Conservation (phyloP, 2,797 vertebrate species). For the Cyclura pinguis region DNA sequence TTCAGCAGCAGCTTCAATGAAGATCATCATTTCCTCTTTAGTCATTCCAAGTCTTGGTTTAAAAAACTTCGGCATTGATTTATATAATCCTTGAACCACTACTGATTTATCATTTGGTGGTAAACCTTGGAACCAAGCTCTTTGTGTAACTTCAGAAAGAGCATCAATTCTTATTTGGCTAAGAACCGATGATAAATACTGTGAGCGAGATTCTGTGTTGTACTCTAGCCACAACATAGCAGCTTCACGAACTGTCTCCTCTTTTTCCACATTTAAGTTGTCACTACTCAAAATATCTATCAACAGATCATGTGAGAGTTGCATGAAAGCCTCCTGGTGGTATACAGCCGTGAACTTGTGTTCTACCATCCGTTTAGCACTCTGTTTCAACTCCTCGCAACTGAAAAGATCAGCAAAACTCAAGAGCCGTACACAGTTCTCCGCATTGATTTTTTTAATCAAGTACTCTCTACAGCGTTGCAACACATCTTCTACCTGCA, state of each 20-base stretch:
- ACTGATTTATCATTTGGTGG: constrained; percentile 98
- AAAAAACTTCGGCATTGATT: constrained; percentile 99
- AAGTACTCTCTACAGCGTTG: constrained; percentile 95
- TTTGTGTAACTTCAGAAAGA: constrained; percentile 96
- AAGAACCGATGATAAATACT: constrained; percentile 96
- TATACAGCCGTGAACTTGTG: constrained; percentile 97
- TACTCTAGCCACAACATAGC: constrained; percentile 99
- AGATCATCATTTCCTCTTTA: constrained; percentile 99
- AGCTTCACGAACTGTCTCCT: constrained; percentile 97
- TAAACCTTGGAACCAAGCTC: constrained; percentile 98
- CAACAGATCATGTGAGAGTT: constrained; percentile 94
- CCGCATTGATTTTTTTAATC: constrained; percentile 98
- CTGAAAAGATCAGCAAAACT: constrained; percentile 98
- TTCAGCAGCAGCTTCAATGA: constrained; percentile 93
- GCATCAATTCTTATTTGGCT: constrained; percentile 98
- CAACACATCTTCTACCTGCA: constrained; percentile 95
- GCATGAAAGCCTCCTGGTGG: constrained; percentile 96
- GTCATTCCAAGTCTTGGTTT: constrained; percentile 98
- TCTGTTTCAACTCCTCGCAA: constrained; percentile 96
- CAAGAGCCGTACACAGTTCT: constrained; percentile 96
- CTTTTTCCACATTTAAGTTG: constrained; percentile 98
- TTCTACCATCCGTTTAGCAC: constrained; percentile 98
- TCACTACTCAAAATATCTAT: constrained; percentile 97
- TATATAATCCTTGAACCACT: constrained; percentile 98
- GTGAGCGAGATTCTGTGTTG: constrained; percentile 94